Evolutionary conservation across 2,113 vertebrate species (phyloP).

Genomic region (Gobius niger): DNA sequence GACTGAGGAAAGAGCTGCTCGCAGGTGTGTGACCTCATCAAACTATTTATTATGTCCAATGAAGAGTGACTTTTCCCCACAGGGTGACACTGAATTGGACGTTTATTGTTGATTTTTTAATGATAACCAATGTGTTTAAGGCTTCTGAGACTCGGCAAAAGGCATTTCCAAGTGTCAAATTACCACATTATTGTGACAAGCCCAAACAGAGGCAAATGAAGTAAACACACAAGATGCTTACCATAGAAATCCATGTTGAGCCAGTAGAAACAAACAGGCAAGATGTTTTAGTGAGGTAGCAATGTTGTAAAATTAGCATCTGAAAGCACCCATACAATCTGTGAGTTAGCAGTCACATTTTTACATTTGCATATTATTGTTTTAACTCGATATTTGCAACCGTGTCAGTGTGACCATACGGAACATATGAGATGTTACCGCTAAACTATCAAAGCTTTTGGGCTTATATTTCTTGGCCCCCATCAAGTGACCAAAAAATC

Average conservation of each 20-base stretch:
- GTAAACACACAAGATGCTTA: neutral
- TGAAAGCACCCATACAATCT: conserved; percentile 13
- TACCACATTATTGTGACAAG: neutral
- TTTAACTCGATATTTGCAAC: conserved; percentile 12
- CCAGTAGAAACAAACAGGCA: too few relatives aligned
- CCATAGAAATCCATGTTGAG: neutral
- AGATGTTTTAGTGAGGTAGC: neutral
- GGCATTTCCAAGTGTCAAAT: neutral
- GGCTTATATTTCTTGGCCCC: conserved; percentile 26
- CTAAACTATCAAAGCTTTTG: conserved; percentile 32
- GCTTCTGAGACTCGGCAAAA: neutral
- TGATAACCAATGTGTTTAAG: neutral
- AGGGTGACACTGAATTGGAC: neutral
- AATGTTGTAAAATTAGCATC: neutral
- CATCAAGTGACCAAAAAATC: conserved; percentile 11
- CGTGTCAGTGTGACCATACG: conserved; percentile 28
- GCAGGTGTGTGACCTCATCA: conserved; percentile 29
- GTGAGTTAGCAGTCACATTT: neutral
- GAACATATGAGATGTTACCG: conserved; percentile 31
- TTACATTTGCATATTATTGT: conserved; percentile 3
- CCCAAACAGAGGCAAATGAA: neutral
- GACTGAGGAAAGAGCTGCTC: conserved; percentile 23
- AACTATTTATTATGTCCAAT: conserved; percentile 20
- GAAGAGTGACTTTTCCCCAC: conserved; percentile 16
- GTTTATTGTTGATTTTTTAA: neutral